Conservation (phyloP, 2,797 vertebrate species). For the Cirrhinus mrigala region DNA sequence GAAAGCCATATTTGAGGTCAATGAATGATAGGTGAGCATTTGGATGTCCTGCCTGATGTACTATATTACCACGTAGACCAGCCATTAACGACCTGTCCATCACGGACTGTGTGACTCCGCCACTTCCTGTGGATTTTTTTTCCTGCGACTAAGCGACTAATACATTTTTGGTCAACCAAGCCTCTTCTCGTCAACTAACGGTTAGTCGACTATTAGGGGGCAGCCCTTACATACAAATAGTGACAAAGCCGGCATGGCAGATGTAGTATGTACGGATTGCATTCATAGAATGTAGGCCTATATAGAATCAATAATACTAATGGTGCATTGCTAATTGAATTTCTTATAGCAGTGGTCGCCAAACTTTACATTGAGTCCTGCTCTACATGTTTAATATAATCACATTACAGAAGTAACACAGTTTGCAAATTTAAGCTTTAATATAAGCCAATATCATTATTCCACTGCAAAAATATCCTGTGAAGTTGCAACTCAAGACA, state of each 20-base stretch:
- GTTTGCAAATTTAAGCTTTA: not conserved
- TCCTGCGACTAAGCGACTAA: too few relatives aligned
- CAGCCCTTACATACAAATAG: too few relatives aligned
- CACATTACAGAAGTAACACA: not conserved
- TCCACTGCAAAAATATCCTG: not conserved
- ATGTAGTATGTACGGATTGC: not conserved
- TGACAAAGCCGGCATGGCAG: not conserved
- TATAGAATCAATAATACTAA: not conserved
- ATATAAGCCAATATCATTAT: not conserved
- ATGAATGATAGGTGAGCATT: too few relatives aligned
- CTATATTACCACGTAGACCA: too few relatives aligned
- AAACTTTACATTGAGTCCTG: not conserved
- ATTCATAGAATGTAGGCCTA: not conserved
- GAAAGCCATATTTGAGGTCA: too few relatives aligned
- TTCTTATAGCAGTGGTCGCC: not conserved
- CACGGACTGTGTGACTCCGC: too few relatives aligned
- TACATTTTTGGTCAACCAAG: too few relatives aligned
- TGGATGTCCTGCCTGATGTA: too few relatives aligned
- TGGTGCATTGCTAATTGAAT: not conserved
- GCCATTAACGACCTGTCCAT: too few relatives aligned
- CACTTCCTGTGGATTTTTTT: too few relatives aligned
- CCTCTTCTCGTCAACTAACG: too few relatives aligned
- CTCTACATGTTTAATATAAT: not conserved
- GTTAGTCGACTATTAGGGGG: too few relatives aligned
- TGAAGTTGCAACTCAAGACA: conserved; percentile 15